phyloP scores from a whole-genome alignment of 2,888 invertebrate species.

The Ichneumoninae sp. region DNA sequence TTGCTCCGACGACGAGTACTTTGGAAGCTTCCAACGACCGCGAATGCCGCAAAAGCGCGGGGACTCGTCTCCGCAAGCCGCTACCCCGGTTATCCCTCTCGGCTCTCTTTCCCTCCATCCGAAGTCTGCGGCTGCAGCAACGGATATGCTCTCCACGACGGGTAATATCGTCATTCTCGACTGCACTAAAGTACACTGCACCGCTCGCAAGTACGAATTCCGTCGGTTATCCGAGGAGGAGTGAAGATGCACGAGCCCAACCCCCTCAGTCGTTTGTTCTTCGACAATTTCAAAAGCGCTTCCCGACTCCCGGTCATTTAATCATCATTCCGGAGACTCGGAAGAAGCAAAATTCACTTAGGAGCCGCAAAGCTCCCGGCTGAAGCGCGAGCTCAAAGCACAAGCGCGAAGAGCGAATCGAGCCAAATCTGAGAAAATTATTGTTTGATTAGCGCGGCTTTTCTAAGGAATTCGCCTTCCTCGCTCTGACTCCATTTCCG shows the following conservation, averaged over 20 bases:
- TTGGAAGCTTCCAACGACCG: slow-evolving; percentile 77
- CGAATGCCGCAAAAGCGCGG: slow-evolving; percentile 57
- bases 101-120: slow-evolving; percentile 12
- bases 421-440: slow-evolving; percentile 6
- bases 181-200: slow-evolving; percentile 18
- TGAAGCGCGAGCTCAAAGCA: neutral
- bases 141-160: slow-evolving; percentile 53
- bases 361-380: neutral
- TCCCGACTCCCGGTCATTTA: slow-evolving; percentile 28
- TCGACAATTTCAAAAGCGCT: slow-evolving; percentile 37
- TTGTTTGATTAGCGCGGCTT: slow-evolving; percentile 13
- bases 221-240: slow-evolving; percentile 15
- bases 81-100: slow-evolving; percentile 10
- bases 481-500: neutral
- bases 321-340: slow-evolving; percentile 20
- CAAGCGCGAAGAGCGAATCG: neutral
- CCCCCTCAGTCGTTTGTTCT: slow-evolving; percentile 2
- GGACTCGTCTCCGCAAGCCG: slow-evolving; percentile 23
- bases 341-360: slow-evolving; percentile 9
- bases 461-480: neutral
- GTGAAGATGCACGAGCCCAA: slow-evolving; percentile 16
- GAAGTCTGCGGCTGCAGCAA: slow-evolving; percentile 36
- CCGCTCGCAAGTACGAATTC: neutral
- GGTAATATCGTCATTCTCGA: slow-evolving; percentile 57
- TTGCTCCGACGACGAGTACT: slow-evolving; percentile 73